Conservation (phyloP, 2,888 invertebrate species). For the Celastrina argiolus region DNA sequence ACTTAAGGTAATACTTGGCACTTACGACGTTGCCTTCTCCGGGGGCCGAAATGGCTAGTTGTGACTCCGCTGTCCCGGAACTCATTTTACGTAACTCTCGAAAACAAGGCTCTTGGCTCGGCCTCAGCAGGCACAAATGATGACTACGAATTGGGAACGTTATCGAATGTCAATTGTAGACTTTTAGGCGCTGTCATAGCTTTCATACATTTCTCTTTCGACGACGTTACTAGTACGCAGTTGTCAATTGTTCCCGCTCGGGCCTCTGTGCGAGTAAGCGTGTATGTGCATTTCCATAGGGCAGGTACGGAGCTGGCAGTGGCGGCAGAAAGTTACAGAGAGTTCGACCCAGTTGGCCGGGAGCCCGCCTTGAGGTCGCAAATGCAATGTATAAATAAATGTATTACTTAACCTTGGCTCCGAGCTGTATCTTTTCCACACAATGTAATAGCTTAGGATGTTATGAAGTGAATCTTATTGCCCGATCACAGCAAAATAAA, state of each 20-base stretch:
- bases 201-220: too few species aligned
- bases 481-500: not conserved
- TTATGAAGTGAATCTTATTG: constrained; percentile 4
- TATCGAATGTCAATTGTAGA: too few species aligned
- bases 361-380: constrained; percentile 57
- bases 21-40: constrained; percentile 56
- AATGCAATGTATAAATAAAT: constrained; percentile 42
- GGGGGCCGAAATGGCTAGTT: constrained; percentile 37
- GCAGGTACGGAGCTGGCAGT: constrained; percentile 47
- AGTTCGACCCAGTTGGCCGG: constrained; percentile 72
- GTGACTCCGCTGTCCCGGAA: constrained; percentile 25
- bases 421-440: constrained; percentile 17
- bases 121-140: too few species aligned
- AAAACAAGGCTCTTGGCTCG: constrained; percentile 1
- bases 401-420: constrained; percentile 53
- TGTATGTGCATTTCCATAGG: constrained; percentile 35
- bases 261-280: constrained; percentile 6
- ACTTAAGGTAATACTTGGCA: constrained; percentile 74
- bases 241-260: too few species aligned
- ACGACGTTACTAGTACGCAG: too few species aligned
- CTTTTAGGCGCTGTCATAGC: too few species aligned
- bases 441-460: constrained; percentile 9
- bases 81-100: constrained; percentile 27
- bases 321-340: constrained; percentile 65
- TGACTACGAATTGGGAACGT: too few species aligned